Percentiles rank a stretch among this genome's conserved stretches.
phyloP scores from a whole-genome alignment of 1,140 invertebrate species.

The Tetramorium alpestre region DNA sequence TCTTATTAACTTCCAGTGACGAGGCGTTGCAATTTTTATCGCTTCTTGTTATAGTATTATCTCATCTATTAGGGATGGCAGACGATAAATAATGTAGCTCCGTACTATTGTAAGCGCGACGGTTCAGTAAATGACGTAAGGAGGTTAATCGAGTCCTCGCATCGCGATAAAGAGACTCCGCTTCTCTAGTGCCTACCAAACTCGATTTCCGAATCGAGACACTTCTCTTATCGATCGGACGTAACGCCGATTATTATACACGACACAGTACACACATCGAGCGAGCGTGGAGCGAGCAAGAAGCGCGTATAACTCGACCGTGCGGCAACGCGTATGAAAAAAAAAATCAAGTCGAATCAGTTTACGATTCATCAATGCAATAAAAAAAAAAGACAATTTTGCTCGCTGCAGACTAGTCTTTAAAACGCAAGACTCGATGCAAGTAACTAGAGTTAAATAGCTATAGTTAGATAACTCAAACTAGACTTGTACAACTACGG shows the following conservation, averaged over 20 bases:
- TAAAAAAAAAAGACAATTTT: background rate
- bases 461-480: slow-evolving; percentile 14
- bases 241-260: slow-evolving; percentile 21
- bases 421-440: background rate
- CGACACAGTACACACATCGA: background rate
- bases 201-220: slow-evolving; percentile 50
- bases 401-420: background rate
- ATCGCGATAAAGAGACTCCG: slow-evolving; percentile 50
- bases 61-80: slow-evolving; percentile 41
- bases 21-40: slow-evolving; percentile 37
- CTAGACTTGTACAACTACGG: slow-evolving; percentile 1
- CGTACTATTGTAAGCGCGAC: slow-evolving; percentile 48
- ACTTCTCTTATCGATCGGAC: slow-evolving; percentile 22
- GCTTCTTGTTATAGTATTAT: slow-evolving; percentile 48
- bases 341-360: background rate
- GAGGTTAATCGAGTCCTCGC: slow-evolving; percentile 58
- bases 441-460: slow-evolving; percentile 17
- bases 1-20: slow-evolving; percentile 33
- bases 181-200: slow-evolving; percentile 23
- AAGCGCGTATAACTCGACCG: background rate
- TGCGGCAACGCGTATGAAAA: background rate
- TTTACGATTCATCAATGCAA: background rate
- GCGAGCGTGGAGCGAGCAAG: too few species aligned
- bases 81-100: slow-evolving; percentile 48
- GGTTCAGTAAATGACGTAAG: slow-evolving; percentile 51